Percentiles rank a stretch among this genome's conserved stretches.
Evolutionary conservation across 2,797 vertebrate genomes (phyloP).

Genomic region (Odontamblyopus lacepedii): DNA sequence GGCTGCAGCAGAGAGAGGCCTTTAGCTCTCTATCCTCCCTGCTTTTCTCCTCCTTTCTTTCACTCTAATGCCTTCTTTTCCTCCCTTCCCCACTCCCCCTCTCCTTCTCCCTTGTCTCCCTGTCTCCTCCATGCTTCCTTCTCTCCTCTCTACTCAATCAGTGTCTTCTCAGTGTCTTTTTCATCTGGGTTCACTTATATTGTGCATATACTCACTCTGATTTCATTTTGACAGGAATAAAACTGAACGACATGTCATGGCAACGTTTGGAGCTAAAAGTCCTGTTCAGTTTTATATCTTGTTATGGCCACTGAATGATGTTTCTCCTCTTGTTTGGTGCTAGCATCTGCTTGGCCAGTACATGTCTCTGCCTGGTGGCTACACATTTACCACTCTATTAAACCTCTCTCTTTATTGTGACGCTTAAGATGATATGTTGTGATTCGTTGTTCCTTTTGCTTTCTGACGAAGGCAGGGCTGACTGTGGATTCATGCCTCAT

Average conservation of each 20-base stretch:
- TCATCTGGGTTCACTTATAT: conserved; percentile 60
- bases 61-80: conserved; percentile 75
- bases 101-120: conserved; percentile 79
- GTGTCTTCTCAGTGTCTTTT: conserved; percentile 41
- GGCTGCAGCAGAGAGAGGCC: conserved; percentile 94
- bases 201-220: conserved; percentile 51
- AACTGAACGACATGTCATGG: conserved; percentile 54
- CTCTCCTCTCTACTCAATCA: conserved; percentile 68
- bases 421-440: conserved; percentile 47
- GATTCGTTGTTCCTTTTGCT: conserved; percentile 30
- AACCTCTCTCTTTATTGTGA: conserved; percentile 34
- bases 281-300: conserved; percentile 90
- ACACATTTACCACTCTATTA: conserved; percentile 57
- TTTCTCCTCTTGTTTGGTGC: conserved; percentile 67
- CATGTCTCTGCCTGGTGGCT: conserved; percentile 57
- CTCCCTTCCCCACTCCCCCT: conserved; percentile 83
- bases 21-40: conserved; percentile 90
- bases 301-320: conserved; percentile 91
- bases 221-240: conserved; percentile 48
- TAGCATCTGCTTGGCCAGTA: conserved; percentile 64
- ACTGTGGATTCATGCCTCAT: conserved; percentile 53
- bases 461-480: conserved; percentile 59
- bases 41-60: conserved; percentile 55
- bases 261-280: conserved; percentile 75
- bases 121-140: conserved; percentile 51